phyloP scores from a whole-genome alignment of 2,113 vertebrate genomes.

The Octodon degus region DNA sequence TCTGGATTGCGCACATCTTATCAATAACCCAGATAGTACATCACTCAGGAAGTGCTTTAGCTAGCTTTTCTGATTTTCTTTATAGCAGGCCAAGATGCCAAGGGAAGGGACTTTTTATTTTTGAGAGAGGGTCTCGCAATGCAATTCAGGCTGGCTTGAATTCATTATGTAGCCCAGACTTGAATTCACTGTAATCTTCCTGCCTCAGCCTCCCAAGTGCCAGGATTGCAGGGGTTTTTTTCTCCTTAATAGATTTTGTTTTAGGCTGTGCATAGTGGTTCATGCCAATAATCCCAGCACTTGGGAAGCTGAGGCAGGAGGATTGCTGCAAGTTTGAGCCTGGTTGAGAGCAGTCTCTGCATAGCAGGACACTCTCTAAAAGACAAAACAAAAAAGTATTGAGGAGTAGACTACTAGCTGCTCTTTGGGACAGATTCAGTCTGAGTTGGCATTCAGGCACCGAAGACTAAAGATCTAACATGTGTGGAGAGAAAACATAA shows the following conservation, averaged over 20 bases:
- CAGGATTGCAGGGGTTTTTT: no score
- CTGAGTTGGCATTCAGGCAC: no score
- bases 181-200: not conserved
- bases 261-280: not conserved
- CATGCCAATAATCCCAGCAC: not conserved
- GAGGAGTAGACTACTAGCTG: no score
- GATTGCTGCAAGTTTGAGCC: not conserved
- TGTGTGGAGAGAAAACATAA: no score
- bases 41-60: not conserved
- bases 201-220: not conserved
- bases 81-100: constrained; percentile 5
- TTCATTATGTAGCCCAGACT: not conserved
- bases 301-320: not conserved
- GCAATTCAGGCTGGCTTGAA: not conserved
- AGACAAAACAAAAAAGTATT: not conserved
- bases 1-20: not conserved
- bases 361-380: not conserved
- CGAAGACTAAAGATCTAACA: no score
- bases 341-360: not conserved
- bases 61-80: not conserved
- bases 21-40: not conserved
- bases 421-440: no score
- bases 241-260: no score
- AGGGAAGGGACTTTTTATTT: not conserved
- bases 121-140: no score